These are phyloP conservation scores for Phoenicopterus ruber DNA, from an alignment of 2,113 vertebrate genomes.

Conservation along the genomic window DNA sequence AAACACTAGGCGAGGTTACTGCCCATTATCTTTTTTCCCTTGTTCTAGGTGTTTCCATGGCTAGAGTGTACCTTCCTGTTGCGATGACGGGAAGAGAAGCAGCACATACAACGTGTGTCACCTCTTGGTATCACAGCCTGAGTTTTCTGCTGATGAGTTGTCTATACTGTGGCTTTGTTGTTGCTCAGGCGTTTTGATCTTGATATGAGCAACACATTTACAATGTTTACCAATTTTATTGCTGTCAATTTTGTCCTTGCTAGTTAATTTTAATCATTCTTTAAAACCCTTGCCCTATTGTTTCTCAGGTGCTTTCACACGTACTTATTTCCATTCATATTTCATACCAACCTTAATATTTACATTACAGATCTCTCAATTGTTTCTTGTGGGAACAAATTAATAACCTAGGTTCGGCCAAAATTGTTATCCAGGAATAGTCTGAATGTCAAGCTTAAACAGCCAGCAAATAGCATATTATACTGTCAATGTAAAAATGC, in stretches of 20 bases:
- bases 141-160: not conserved
- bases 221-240: not conserved
- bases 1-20: not conserved
- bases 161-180: not conserved
- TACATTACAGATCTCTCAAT: not conserved
- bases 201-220: not conserved
- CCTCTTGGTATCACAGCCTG: not conserved
- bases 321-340: not conserved
- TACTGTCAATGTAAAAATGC: not conserved
- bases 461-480: not conserved
- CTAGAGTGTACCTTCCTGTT: not conserved
- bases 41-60: not conserved
- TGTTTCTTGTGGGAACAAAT: not conserved
- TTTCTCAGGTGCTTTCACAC: not conserved
- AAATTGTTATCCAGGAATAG: not conserved
- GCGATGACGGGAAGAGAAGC: not conserved
- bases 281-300: not conserved
- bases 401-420: not conserved
- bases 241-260: not conserved
- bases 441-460: not conserved
- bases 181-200: not conserved
- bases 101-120: not conserved
- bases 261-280: not conserved
- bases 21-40: not conserved
- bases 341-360: not conserved